Percentiles rank a stretch among this genome's conserved stretches.
Evolutionary conservation across 2,797 vertebrate species (phyloP).

Genomic region (Nothura maculosa): DNA sequence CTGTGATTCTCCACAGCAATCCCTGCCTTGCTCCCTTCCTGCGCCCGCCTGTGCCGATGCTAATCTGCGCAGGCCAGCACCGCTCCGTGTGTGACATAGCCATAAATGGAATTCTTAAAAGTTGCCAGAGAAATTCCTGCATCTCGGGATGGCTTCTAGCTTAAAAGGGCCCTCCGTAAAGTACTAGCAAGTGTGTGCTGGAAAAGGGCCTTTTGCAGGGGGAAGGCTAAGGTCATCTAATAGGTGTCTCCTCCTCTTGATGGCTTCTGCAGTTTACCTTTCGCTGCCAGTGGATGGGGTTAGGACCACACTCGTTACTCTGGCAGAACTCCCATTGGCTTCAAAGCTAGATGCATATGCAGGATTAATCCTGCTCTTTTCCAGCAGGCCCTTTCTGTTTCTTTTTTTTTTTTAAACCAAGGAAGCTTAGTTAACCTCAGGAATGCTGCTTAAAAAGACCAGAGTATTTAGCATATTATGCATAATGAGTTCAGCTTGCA

Average conservation of each 20-base stretch:
- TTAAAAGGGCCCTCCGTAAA: slow-evolving; percentile 27
- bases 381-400: neutral
- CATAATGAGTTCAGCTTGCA: neutral
- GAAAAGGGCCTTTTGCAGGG: slow-evolving; percentile 12
- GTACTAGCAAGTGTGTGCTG: neutral
- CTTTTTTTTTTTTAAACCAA: neutral
- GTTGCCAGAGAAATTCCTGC: slow-evolving; percentile 13
- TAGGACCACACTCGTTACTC: slow-evolving; percentile 62
- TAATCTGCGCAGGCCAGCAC: neutral
- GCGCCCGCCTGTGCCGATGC: neutral
- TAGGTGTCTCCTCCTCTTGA: slow-evolving; percentile 40
- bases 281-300: slow-evolving; percentile 66
- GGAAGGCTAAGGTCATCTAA: slow-evolving; percentile 2
- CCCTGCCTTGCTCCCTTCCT: neutral
- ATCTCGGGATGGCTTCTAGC: slow-evolving; percentile 3
- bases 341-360: slow-evolving; percentile 37
- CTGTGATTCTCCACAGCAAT: slow-evolving; percentile 14
- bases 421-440: slow-evolving; percentile 28
- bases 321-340: slow-evolving; percentile 29
- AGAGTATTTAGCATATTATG: neutral
- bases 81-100: neutral
- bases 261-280: slow-evolving; percentile 59
- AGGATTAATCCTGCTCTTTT: slow-evolving; percentile 60
- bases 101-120: slow-evolving; percentile 29
- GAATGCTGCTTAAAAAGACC: slow-evolving; percentile 8